phyloP scores from a whole-genome alignment of 2,797 vertebrate genomes.

The Myotis findleyi region DNA sequence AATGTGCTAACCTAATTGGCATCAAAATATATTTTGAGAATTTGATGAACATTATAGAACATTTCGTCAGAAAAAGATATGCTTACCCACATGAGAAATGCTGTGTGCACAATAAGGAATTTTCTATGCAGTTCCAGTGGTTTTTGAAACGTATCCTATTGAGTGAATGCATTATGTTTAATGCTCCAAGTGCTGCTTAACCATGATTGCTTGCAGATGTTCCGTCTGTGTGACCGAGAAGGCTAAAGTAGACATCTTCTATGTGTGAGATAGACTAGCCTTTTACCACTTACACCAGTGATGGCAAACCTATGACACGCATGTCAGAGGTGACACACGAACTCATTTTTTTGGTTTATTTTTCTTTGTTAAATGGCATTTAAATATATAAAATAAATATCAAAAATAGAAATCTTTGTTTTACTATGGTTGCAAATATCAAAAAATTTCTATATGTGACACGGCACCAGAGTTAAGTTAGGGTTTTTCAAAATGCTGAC shows the following conservation, averaged over 20 bases:
- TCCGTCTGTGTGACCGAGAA: not conserved
- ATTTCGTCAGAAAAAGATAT: conserved; percentile 30
- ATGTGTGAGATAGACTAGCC: not conserved
- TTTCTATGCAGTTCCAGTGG: conserved; percentile 3
- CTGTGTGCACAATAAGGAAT: not conserved
- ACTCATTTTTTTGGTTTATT: too few relatives aligned
- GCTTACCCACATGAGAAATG: not conserved
- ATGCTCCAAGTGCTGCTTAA: not conserved
- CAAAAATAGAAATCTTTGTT: too few relatives aligned
- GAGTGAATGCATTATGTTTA: not conserved
- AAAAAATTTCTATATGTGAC: too few relatives aligned
- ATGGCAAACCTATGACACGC: too few relatives aligned
- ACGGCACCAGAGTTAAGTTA: too few relatives aligned
- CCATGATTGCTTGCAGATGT: not conserved
- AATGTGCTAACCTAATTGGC: not conserved
- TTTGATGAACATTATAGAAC: not conserved
- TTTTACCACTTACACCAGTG: not conserved
- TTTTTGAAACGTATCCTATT: not conserved
- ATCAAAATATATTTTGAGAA: not conserved
- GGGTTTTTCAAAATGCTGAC: too few relatives aligned
- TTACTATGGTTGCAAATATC: too few relatives aligned
- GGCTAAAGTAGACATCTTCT: not conserved
- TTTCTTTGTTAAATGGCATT: too few relatives aligned
- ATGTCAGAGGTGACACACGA: too few relatives aligned
- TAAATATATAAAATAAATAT: too few relatives aligned